These are phyloP conservation scores for Nebria brevicollis DNA, from an alignment of 2,888 invertebrate species.

Conservation along the genomic window DNA sequence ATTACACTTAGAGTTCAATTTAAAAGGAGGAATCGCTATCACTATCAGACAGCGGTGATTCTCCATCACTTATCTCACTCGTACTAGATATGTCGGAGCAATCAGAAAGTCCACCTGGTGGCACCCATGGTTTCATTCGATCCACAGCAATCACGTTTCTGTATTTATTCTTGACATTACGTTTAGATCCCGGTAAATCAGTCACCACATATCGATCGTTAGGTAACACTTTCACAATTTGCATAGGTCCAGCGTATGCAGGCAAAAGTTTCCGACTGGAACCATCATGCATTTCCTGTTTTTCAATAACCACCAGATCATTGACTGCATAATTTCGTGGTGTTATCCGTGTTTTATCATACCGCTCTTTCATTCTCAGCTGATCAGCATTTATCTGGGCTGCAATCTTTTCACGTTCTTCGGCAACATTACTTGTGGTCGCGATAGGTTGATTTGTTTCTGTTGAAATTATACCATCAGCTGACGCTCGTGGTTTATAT, in stretches of 20 bases:
- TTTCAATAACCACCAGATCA: constrained; percentile 6
- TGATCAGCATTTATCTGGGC: neutral
- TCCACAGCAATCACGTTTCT: constrained; percentile 3
- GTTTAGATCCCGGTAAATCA: constrained; percentile 46
- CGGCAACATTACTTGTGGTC: constrained; percentile 3
- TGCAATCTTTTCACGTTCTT: neutral
- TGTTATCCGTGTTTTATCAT: constrained; percentile 11
- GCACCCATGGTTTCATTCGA: constrained; percentile 3
- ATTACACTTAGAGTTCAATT: no score
- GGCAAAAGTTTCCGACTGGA: constrained; percentile 47
- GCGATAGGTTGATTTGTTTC: neutral
- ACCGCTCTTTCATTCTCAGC: neutral
- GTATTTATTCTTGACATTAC: neutral
- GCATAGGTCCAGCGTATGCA: constrained; percentile 48
- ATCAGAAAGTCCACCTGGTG: neutral
- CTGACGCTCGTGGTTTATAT: constrained; percentile 10
- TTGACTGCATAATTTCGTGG: neutral
- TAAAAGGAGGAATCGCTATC: neutral
- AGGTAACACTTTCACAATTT: constrained; percentile 45
- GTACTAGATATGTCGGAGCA: neutral
- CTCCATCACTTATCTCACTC: no score
- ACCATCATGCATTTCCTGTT: constrained; percentile 44
- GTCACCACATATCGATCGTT: constrained; percentile 48
- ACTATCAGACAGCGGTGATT: neutral
- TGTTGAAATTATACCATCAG: neutral